phyloP scores from a whole-genome alignment of 2,797 vertebrate genomes.

The Denticeps clupeoides region DNA sequence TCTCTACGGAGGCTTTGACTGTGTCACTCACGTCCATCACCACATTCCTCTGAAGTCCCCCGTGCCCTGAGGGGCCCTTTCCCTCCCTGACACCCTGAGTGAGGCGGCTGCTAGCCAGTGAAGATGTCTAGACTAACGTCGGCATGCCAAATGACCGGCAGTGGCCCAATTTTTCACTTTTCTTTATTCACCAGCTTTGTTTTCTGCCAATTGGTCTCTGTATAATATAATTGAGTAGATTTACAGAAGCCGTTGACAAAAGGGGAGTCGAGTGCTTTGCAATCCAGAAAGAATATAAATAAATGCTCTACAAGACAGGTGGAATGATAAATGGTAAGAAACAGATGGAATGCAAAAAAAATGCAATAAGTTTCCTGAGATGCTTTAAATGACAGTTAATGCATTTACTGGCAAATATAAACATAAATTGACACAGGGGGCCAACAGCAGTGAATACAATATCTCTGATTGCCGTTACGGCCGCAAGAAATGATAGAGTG shows the following conservation, averaged over 20 bases:
- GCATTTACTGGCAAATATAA: constrained; percentile 61
- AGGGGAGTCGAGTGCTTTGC: constrained; percentile 33
- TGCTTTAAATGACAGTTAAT: constrained; percentile 61
- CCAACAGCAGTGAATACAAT: constrained; percentile 51
- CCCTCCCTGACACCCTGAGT: background rate
- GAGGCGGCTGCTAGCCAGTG: background rate
- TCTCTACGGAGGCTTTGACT: constrained; percentile 35
- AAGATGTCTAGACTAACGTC: no score
- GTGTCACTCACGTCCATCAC: constrained; percentile 39
- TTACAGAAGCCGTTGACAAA: constrained; percentile 45
- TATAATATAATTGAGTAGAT: constrained; percentile 55
- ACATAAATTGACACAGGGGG: constrained; percentile 55
- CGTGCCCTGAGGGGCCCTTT: background rate
- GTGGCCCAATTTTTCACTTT: constrained; percentile 36
- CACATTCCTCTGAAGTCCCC: no score
- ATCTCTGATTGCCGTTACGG: constrained; percentile 57
- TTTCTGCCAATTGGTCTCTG: constrained; percentile 37
- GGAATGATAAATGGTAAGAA: constrained; percentile 44
- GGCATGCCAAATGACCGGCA: constrained; percentile 25
- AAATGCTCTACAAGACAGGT: constrained; percentile 40
- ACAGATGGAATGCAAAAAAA: constrained; percentile 29
- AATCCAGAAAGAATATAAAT: constrained; percentile 44
- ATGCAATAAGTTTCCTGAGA: constrained; percentile 54
- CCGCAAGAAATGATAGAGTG: constrained; percentile 51
- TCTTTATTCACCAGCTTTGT: constrained; percentile 39